Base-by-base conservation (phyloP, 1,140 invertebrate species). In the Drosophila lowei region DNA sequence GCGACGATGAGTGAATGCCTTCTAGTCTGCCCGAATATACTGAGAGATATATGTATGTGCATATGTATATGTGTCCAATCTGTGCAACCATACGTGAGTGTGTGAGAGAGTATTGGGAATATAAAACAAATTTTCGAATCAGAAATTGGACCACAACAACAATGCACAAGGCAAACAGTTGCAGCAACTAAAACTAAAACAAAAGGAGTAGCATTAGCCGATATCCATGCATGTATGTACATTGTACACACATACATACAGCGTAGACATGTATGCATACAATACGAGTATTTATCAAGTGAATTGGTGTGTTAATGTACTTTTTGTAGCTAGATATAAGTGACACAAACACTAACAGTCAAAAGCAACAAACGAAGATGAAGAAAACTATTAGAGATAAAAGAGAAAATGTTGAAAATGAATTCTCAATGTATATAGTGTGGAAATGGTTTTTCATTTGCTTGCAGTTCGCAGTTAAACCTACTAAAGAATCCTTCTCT, bases 131-230 rank as follows among this genome's bases (percentile, higher is more conserved):
- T 49, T 44, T 68, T 84, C 52, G 38, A 84, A 84, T 79, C 65
- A 65, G 42, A 79, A 84, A 86, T 80, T 73, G 81, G 80, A 85
- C 80, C 80, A 85, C 63, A 67, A 50, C 77, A 70, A 34, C 30
- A 38, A 11, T 38, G 34, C 34, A 11, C 4, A 38, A 38, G 34
- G 2, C 18, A 28, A 54, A 54, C 16, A n/a, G 23, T 25, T 25
- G 4, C 5, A 25, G 52, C 34, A 44, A 47, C 9, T 55, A 49
- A 38, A 56, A 41, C 9, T 38, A 38, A 3, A 70, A 52, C 46
- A 34, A 60, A 52, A 59, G 21, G 50, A 48, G 43, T 49, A 67
- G 55, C 43, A 50, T 60, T 38, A 38, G 41, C 57, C 18, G 53
- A 76, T 47, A 49, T 50, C 30, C 28, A 56, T 50, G 43, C 21